A percentile compares a stretch with the other conserved stretches of the same genome.
Conservation (phyloP, 92 coral and sea anemone genomes). For the Montipora capitata region DNA sequence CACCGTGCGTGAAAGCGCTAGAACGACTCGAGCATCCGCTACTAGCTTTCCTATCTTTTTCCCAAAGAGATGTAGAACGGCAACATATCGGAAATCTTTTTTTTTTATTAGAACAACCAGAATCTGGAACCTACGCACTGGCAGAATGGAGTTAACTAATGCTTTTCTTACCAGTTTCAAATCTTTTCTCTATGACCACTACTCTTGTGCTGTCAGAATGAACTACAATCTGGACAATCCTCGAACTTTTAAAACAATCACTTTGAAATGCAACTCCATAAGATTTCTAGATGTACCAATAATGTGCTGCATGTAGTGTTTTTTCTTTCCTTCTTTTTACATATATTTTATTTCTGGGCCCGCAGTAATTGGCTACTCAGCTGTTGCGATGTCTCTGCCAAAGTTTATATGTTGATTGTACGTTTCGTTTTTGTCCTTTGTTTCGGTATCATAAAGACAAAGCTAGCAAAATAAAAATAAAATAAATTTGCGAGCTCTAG, state of each 20-base stretch:
- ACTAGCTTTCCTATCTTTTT: slow-evolving; percentile 28
- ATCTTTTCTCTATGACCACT: slow-evolving; percentile 2
- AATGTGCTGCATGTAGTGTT: too few species aligned
- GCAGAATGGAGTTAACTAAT: not conserved
- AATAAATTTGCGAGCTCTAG: too few species aligned
- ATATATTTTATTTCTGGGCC: too few species aligned
- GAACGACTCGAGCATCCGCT: slow-evolving; percentile 30
- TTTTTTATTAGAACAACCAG: not conserved
- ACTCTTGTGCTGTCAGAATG: not conserved
- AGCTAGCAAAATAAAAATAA: too few species aligned
- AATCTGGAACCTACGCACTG: slow-evolving; percentile 9
- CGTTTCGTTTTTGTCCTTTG: too few species aligned
- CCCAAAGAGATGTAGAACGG: slow-evolving; percentile 44
- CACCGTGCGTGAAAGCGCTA: slow-evolving; percentile 6
- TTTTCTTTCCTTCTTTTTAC: too few species aligned
- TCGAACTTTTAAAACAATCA: not conserved
- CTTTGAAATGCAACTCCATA: not conserved
- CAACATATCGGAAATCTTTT: slow-evolving; percentile 48
- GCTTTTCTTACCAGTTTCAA: not conserved
- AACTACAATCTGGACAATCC: slow-evolving; percentile 14
- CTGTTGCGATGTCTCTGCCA: too few species aligned
- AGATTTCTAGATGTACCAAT: too few species aligned
- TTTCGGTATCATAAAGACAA: too few species aligned
- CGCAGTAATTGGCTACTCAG: too few species aligned
- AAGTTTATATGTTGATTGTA: too few species aligned